Base-by-base conservation (phyloP, 2,113 vertebrate species). In the Chitala chitala region DNA sequence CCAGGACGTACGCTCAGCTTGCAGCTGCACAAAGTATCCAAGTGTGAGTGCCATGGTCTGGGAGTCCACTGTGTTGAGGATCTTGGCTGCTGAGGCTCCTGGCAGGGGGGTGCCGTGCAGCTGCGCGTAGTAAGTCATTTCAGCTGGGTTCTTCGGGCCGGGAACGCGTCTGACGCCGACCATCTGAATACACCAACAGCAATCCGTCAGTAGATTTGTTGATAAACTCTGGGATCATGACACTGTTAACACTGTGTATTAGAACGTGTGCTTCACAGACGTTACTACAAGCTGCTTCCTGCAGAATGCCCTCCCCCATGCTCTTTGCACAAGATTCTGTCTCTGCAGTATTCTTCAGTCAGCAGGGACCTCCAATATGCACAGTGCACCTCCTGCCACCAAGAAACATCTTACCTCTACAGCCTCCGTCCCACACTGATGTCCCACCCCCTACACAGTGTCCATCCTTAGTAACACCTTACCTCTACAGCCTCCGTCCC, bases 31-130 rank as follows among this genome's bases (percentile, higher is more conserved):
- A 8, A 98, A 96, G 44, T 97, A 96, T 55, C 96, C 96, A 56
- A 99, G 85, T 0, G 95, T 96, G 84, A 99, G 84, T 22, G 97
- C 97, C 96, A 98, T 98, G 75, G 94, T 91, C 83, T 99, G 97
- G 5, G 97, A 96, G 84, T 99, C 96, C 79, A 99, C 92, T 0
- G 93, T 98, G 82, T 92, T 98, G 70, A 99, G 84, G 76, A 94
- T 95, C 85, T 99, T 99, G 76, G 96, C 97, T 3, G 97, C 94
- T 0, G 83, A 91, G 0, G 93, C 93, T 29, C 97, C 97, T 42
- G 91, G 79, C 82, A 99, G 80, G 40, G 96, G 93, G 0, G 91
- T 90, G 26, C 95, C 95, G 0, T 97, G 94, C 86, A 92, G 87
- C 72, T 96, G 87, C 20, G 90, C 91, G 24, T 98, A 99, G 84